Base-by-base conservation (phyloP, 92 coral and sea anemone genomes). In the Muricea muricata region DNA sequence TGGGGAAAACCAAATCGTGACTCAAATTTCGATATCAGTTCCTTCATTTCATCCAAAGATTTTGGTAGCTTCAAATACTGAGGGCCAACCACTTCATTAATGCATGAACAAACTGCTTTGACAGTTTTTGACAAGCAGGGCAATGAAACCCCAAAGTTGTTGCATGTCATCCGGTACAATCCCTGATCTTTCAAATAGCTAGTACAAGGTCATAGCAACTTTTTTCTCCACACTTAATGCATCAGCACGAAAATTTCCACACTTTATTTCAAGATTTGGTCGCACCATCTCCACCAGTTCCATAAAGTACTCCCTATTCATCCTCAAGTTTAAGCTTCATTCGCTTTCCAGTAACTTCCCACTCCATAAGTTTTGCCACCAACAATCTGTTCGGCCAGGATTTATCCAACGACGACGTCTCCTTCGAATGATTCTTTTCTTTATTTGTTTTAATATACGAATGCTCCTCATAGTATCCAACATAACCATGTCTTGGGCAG, bases 51-150 rank as follows among this genome's bases (percentile, higher is more conserved):
- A 32, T 87, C 83, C 17, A 82, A 77, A 82, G 60, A 15, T 74
- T 87, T 74, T 15, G 91, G 91, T n/a, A 82, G 57, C 73, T 68
- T 82, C 50, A 82, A 87, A 77, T 87, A 87, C 28, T 82, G 77
- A 23, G 91, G 79, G 26, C 84, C 88, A 86, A 80, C 67, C 40
- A 87, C 90, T 39, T 34, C 54, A 72, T 55, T 80, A 56, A 86
- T 80, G 73, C 56, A 63, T 3, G 86, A 72, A 48, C 86, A 86
- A 67, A 86, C 89, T 23, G 50, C 89, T 41, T 86, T 86, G 32
- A 35, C 68, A 23, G 80, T 86, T 79, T 68, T 86, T 24, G 86
- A 86, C 33, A 86, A 82, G 30, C 81, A 86, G 32, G 89, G 86
- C 68, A 86, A 79, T 24, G 89, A 86, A 30, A 86, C 68, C 35